Evolutionary conservation across 2,888 invertebrate species (phyloP).

Genomic region (Clistopyga incitator): DNA sequence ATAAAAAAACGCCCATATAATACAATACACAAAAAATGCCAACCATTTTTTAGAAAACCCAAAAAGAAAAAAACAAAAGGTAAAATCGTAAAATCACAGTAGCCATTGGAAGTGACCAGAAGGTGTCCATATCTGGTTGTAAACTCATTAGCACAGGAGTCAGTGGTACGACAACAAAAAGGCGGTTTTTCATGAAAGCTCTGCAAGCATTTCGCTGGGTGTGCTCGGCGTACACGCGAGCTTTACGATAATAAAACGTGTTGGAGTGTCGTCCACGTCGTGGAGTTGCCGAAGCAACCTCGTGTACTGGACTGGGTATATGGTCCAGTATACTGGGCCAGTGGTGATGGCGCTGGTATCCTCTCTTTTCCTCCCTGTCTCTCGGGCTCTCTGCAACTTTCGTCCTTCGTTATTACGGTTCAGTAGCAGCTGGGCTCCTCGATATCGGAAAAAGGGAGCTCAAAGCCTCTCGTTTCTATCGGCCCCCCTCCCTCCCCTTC

Average conservation of each 20-base stretch:
- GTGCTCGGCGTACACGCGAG: background rate
- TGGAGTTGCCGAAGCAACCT: conserved; percentile 33
- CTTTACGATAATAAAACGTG: conserved; percentile 54
- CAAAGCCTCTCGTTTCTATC: conserved; percentile 56
- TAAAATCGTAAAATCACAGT: no score
- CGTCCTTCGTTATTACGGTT: conserved; percentile 67
- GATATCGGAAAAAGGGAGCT: conserved; percentile 62
- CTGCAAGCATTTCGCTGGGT: background rate
- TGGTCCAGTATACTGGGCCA: background rate
- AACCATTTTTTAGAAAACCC: no score
- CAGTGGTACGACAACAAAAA: background rate
- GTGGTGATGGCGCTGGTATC: conserved; percentile 10
- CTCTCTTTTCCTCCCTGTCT: conserved; percentile 25
- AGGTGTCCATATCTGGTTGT: background rate
- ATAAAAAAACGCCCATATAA: no score
- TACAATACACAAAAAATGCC: no score
- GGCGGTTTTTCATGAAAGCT: background rate
- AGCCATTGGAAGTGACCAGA: no score
- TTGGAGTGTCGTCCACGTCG: conserved; percentile 31
- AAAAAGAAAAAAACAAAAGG: no score
- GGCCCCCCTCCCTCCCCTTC: conserved; percentile 16
- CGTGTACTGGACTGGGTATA: conserved; percentile 21
- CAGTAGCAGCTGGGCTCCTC: conserved; percentile 61
- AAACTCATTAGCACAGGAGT: background rate
- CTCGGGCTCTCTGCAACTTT: conserved; percentile 28